Evolutionary conservation across 2,888 invertebrate genomes (phyloP).

Genomic region (Digitonthophagus gazella): DNA sequence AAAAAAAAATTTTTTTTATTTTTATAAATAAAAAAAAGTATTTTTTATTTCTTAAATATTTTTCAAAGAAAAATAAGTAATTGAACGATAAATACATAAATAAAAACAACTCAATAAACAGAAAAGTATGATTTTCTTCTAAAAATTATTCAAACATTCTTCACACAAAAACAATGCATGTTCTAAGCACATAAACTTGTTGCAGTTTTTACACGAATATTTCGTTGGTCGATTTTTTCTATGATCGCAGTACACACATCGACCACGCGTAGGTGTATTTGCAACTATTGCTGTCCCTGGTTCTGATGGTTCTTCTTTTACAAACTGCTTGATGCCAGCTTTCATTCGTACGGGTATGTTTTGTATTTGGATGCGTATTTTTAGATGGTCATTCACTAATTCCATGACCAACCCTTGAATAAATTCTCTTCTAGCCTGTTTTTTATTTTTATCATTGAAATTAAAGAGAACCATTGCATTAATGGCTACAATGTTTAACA

Average conservation of each 20-base stretch:
- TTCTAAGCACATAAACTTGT: slow-evolving; percentile 1
- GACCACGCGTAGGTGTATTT: neutral
- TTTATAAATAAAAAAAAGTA: too few relatives aligned
- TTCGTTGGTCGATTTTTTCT: neutral
- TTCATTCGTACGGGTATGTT: neutral
- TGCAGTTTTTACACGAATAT: slow-evolving; percentile 1
- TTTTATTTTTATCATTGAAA: slow-evolving; percentile 24
- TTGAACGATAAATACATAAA: too few relatives aligned
- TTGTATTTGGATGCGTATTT: neutral
- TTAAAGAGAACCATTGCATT: slow-evolving; percentile 31
- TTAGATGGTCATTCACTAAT: neutral
- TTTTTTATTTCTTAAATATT: too few relatives aligned
- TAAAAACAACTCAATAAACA: too few relatives aligned
- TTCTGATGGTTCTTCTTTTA: neutral
- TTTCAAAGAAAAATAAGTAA: too few relatives aligned
- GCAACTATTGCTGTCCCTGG: neutral
- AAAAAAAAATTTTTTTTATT: too few relatives aligned
- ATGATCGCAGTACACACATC: too few relatives aligned
- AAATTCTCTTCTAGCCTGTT: slow-evolving; percentile 6
- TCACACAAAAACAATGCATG: slow-evolving; percentile 2
- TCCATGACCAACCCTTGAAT: slow-evolving; percentile 2
- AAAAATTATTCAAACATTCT: neutral
- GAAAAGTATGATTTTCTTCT: too few relatives aligned
- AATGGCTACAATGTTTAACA: slow-evolving; percentile 33
- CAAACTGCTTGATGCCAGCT: neutral